phyloP scores from a whole-genome alignment of 1,140 invertebrate species.

The Brachionus calyciflorus region DNA sequence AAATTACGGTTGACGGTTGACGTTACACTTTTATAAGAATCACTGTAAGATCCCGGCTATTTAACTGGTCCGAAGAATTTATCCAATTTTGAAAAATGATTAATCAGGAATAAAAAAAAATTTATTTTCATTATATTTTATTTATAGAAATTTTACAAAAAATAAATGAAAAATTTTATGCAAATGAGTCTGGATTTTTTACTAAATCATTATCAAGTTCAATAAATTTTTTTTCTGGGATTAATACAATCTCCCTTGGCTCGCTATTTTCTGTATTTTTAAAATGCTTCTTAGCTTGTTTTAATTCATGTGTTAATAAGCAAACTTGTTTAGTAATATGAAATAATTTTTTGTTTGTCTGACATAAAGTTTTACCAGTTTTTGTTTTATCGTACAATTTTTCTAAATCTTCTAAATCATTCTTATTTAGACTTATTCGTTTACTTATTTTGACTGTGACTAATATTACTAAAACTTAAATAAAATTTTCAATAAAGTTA shows the following conservation, averaged over 20 bases:
- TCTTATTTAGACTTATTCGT: background rate
- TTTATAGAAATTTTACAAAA: background rate
- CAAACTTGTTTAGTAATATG: constrained; percentile 25
- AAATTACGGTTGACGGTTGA: no score
- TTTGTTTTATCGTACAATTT: constrained; percentile 8
- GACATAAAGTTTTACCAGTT: background rate
- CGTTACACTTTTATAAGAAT: no score
- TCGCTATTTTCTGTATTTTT: background rate
- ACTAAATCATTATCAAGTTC: background rate
- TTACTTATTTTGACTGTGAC: constrained; percentile 2
- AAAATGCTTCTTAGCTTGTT: background rate
- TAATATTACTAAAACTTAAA: background rate
- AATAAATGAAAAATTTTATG: background rate
- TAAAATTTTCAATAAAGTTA: background rate
- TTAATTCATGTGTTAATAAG: constrained; percentile 9
- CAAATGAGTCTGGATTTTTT: constrained; percentile 19
- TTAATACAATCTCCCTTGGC: background rate
- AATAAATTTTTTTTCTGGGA: background rate
- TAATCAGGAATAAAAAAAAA: no score
- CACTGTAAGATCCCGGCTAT: no score
- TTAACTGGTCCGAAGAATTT: no score
- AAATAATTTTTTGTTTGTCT: constrained; percentile 18
- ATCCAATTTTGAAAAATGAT: no score
- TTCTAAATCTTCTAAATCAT: constrained; percentile 12
- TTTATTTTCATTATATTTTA: no score